phyloP scores from a whole-genome alignment of 2,888 invertebrate species.

The Odontothrips loti region DNA sequence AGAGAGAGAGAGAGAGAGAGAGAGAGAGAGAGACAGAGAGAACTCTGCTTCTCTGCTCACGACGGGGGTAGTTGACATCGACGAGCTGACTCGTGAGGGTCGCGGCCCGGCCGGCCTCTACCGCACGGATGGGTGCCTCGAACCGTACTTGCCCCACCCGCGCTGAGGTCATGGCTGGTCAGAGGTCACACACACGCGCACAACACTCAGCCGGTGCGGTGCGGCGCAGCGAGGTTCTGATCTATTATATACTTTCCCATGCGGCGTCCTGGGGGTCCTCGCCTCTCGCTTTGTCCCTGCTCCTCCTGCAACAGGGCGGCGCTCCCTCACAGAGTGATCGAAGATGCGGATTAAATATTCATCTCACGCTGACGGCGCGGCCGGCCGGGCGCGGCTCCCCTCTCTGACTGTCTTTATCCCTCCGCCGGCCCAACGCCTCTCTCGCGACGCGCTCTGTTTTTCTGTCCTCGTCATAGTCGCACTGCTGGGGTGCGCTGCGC shows the following conservation, averaged over 20 bases:
- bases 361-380: background rate
- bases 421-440: background rate
- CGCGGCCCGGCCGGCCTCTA: too few relatives aligned
- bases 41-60: too few relatives aligned
- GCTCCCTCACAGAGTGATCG: background rate
- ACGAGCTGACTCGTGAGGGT: too few relatives aligned
- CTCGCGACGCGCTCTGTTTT: background rate
- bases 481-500: background rate
- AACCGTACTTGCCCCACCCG: background rate
- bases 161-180: background rate
- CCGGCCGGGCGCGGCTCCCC: background rate
- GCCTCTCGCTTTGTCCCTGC: background rate
- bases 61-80: too few relatives aligned
- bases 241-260: too few relatives aligned
- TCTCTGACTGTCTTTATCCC: background rate
- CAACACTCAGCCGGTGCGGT: too few relatives aligned
- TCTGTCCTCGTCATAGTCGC: background rate
- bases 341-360: constrained; percentile 13
- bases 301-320: background rate
- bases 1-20: too few relatives aligned
- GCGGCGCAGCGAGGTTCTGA: too few relatives aligned
- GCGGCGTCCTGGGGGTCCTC: too few relatives aligned
- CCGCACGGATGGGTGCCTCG: background rate
- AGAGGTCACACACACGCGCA: too few relatives aligned
- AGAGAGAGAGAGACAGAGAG: too few relatives aligned